phyloP scores from a whole-genome alignment of 2,888 invertebrate species.

The Galerucella calmariensis region DNA sequence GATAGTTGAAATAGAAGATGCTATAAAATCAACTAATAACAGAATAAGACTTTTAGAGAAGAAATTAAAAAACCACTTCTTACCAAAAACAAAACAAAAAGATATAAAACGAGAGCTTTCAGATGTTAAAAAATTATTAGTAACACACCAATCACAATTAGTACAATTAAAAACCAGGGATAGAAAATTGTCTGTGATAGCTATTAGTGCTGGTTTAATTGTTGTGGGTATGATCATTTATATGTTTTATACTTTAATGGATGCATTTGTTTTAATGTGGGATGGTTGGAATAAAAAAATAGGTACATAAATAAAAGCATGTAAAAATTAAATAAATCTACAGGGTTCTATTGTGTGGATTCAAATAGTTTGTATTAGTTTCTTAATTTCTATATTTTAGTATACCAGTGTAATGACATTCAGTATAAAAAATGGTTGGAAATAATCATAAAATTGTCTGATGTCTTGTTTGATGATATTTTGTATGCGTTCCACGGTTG shows the following conservation, averaged over 20 bases:
- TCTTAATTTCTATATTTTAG: too few relatives aligned
- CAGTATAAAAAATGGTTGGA: too few relatives aligned
- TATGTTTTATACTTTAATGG: slow-evolving; percentile 57
- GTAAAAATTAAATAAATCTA: background rate
- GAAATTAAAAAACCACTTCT: slow-evolving; percentile 50
- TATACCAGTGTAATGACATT: too few relatives aligned
- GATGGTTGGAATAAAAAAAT: slow-evolving; percentile 17
- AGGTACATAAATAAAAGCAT: background rate
- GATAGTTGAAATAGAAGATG: slow-evolving; percentile 58
- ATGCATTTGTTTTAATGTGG: slow-evolving; percentile 54
- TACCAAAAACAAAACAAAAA: slow-evolving; percentile 52
- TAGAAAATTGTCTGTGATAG: slow-evolving; percentile 51
- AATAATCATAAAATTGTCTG: too few relatives aligned
- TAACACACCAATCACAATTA: slow-evolving; percentile 57
- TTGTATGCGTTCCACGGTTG: too few relatives aligned
- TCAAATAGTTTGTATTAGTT: background rate
- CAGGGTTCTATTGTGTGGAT: background rate
- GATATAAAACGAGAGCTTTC: slow-evolving; percentile 55
- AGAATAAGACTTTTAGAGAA: slow-evolving; percentile 55
- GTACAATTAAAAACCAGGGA: slow-evolving; percentile 57
- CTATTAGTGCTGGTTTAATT: slow-evolving; percentile 37
- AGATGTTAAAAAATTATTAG: slow-evolving; percentile 59
- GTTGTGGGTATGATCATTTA: slow-evolving; percentile 53
- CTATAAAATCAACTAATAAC: slow-evolving; percentile 55
- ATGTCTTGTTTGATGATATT: too few relatives aligned